These are phyloP conservation scores for Ondatra zibethicus DNA, from an alignment of 2,113 vertebrate genomes.

Conservation along the genomic window DNA sequence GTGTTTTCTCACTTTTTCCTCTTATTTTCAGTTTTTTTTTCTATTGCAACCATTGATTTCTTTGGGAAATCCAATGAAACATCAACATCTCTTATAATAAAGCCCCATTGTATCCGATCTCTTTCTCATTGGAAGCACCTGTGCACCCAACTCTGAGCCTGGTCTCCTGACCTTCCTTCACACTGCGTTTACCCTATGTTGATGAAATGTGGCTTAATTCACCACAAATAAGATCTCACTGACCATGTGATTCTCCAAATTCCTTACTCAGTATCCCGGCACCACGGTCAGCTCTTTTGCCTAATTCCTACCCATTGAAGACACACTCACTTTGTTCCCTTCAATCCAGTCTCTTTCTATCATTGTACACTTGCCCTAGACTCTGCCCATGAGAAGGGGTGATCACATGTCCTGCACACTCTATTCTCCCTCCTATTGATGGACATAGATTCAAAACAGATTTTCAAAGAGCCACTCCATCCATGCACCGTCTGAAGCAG, in stretches of 20 bases:
- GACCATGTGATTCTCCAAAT: constrained; percentile 57
- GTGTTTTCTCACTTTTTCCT: background rate
- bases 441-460: background rate
- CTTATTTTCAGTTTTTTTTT: constrained; percentile 20
- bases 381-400: background rate
- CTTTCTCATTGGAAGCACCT: background rate
- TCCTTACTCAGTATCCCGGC: background rate
- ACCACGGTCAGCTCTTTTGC: background rate
- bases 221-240: constrained; percentile 41
- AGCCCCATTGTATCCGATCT: background rate
- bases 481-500: background rate
- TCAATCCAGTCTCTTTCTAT: constrained; percentile 19
- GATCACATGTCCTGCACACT: too few species aligned
- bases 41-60: background rate
- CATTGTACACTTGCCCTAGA: background rate
- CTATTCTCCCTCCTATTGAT: background rate
- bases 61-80: constrained; percentile 5
- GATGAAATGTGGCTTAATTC: background rate
- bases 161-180: background rate
- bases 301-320: constrained; percentile 40
- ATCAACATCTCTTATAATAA: background rate
- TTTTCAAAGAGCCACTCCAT: background rate
- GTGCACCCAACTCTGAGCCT: background rate
- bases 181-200: background rate
- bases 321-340: background rate